Percentiles rank a stretch among this genome's conserved stretches.
Evolutionary conservation across 2,797 vertebrate species (phyloP).

Genomic region (Okamejei kenojei): DNA sequence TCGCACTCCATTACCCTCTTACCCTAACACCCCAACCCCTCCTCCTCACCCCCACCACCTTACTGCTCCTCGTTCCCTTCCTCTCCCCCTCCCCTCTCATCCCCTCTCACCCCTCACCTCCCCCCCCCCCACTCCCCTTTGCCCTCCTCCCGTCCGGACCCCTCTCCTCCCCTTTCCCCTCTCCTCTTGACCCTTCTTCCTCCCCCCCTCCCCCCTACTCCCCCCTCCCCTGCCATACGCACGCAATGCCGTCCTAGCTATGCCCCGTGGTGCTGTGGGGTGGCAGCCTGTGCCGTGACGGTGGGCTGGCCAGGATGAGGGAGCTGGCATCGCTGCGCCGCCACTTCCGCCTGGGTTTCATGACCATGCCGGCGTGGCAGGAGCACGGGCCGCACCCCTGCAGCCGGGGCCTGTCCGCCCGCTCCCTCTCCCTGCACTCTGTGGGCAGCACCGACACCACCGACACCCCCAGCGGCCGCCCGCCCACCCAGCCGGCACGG

Average conservation of each 20-base stretch:
- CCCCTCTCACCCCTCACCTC: neutral
- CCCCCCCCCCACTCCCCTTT: neutral
- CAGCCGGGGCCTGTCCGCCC: constrained; percentile 79
- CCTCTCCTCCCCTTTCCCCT: neutral
- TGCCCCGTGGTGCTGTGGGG: too few species aligned
- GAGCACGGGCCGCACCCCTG: constrained; percentile 82
- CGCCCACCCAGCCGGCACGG: constrained; percentile 66
- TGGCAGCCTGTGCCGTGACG: constrained; percentile 44
- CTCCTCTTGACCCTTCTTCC: neutral
- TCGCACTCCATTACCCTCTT: neutral
- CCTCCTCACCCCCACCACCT: neutral
- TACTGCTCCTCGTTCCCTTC: neutral
- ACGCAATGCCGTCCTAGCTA: too few species aligned
- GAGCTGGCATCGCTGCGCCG: constrained; percentile 82
- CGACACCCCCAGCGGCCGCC: constrained; percentile 60
- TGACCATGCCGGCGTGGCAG: constrained; percentile 91
- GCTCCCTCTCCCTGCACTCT: constrained; percentile 85
- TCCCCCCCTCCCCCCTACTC: neutral
- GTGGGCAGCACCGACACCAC: constrained; percentile 76
- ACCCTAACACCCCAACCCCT: neutral
- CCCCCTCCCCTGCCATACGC: too few species aligned
- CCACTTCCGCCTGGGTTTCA: constrained; percentile 88
- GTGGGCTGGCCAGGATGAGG: constrained; percentile 61
- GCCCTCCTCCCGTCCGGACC: too few species aligned
- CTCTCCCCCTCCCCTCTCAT: neutral